These are phyloP conservation scores for Eupristina koningsbergeri DNA, from an alignment of 1,140 invertebrate species.

Conservation along the genomic window DNA sequence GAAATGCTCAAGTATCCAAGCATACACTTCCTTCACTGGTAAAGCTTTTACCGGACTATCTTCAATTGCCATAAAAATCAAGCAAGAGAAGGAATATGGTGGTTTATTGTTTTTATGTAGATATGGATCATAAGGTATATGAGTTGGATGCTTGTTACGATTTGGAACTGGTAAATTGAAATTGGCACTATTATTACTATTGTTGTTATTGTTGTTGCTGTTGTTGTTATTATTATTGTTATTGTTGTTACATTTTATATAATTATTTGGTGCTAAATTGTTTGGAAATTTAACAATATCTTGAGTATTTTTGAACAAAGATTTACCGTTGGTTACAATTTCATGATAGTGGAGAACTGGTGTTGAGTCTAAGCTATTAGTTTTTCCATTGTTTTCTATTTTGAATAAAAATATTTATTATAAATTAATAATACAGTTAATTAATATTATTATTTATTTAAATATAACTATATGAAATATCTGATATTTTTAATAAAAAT, in stretches of 20 bases:
- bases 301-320: conserved; percentile 56
- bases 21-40: conserved; percentile 97
- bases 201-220: conserved; percentile 39
- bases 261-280: conserved; percentile 65
- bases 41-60: conserved; percentile 89
- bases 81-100: conserved; percentile 94
- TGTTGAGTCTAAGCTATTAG: conserved; percentile 20
- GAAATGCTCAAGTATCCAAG: conserved; percentile 98
- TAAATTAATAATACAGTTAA: no score
- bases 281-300: conserved; percentile 61
- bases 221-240: conserved; percentile 33
- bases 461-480: no score
- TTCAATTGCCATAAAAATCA: conserved; percentile 98
- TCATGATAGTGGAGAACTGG: conserved; percentile 42
- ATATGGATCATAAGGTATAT: conserved; percentile 83
- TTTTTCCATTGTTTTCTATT: conserved; percentile 64
- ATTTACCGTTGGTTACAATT: conserved; percentile 24
- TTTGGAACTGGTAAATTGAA: conserved; percentile 70
- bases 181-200: conserved; percentile 68
- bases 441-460: no score
- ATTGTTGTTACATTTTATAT: conserved; percentile 59
- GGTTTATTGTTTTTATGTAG: conserved; percentile 91
- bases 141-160: conserved; percentile 80
- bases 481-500: no score
- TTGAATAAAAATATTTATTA: background rate